phyloP scores from a whole-genome alignment of 2,888 invertebrate species.

The Sylvicola cinctus region DNA sequence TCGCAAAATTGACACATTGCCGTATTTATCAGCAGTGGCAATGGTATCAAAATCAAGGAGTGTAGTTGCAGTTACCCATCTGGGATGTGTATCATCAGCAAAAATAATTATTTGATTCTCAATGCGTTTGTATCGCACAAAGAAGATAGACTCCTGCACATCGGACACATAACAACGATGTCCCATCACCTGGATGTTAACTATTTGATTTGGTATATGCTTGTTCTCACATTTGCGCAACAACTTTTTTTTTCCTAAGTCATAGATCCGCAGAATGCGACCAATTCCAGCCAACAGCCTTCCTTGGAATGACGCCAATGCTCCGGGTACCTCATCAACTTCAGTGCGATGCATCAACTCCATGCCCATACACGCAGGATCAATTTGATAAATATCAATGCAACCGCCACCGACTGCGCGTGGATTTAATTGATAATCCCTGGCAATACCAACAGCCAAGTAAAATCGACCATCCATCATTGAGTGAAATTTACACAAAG shows the following conservation, averaged over 20 bases:
- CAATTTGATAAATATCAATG: conserved; percentile 61
- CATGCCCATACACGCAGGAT: conserved; percentile 58
- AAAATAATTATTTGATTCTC: conserved; percentile 98
- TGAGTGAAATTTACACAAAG: conserved; percentile 56
- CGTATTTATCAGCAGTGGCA: conserved; percentile 94
- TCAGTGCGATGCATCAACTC: conserved; percentile 88
- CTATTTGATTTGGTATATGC: conserved; percentile 90
- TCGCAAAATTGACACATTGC: conserved; percentile 79
- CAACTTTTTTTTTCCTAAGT: conserved; percentile 89
- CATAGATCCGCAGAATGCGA: conserved; percentile 77
- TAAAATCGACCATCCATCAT: conserved; percentile 30
- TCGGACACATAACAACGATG: conserved; percentile 89
- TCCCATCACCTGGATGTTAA: conserved; percentile 83
- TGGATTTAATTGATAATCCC: conserved; percentile 77
- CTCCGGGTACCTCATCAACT: conserved; percentile 78
- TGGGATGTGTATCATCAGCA: conserved; percentile 93
- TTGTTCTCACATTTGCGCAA: conserved; percentile 92
- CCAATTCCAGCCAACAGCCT: conserved; percentile 84
- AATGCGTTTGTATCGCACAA: conserved; percentile 79
- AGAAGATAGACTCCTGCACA: conserved; percentile 92
- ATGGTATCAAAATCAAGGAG: conserved; percentile 92
- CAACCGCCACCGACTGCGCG: conserved; percentile 63
- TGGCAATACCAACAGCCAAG: conserved; percentile 78
- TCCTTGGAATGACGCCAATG: conserved; percentile 81
- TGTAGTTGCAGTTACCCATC: conserved; percentile 85